These are phyloP conservation scores for Dorcus parallelipipedus DNA, from an alignment of 2,888 invertebrate genomes.

Conservation along the genomic window DNA sequence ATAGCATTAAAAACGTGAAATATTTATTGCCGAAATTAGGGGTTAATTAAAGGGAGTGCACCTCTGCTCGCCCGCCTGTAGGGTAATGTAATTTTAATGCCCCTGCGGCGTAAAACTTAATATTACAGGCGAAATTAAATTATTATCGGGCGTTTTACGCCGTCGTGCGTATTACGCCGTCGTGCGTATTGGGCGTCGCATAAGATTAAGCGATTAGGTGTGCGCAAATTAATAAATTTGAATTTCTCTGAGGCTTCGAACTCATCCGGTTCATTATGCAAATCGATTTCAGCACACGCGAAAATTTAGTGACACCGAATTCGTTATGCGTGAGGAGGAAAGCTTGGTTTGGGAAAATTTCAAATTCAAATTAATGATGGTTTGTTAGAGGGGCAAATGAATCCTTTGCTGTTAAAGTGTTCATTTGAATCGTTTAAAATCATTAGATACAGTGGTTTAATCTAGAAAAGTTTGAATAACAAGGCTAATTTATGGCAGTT, in stretches of 20 bases:
- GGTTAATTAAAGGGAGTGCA: conserved; percentile 25
- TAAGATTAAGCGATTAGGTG: background rate
- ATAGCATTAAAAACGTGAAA: conserved; percentile 11
- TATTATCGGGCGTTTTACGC: conserved; percentile 16
- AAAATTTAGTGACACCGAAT: too few relatives aligned
- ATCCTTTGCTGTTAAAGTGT: too few relatives aligned
- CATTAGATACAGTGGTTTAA: too few relatives aligned
- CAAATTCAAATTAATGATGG: too few relatives aligned
- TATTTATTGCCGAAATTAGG: conserved; percentile 24
- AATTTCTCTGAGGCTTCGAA: background rate
- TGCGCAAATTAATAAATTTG: background rate
- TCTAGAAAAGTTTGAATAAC: too few relatives aligned
- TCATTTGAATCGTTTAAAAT: too few relatives aligned
- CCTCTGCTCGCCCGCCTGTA: conserved; percentile 15
- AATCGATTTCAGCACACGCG: too few relatives aligned
- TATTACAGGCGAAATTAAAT: conserved; percentile 19
- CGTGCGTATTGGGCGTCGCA: background rate
- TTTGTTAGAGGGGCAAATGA: too few relatives aligned
- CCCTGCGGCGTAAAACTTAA: conserved; percentile 22
- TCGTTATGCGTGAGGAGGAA: too few relatives aligned
- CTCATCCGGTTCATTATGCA: too few relatives aligned
- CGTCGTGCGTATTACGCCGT: background rate
- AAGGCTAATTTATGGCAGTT: too few relatives aligned
- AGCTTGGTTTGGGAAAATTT: too few relatives aligned
- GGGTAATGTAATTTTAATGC: conserved; percentile 22